Evolutionary conservation across 2,113 vertebrate genomes (phyloP).

Genomic region (Thamnophis sirtalis): DNA sequence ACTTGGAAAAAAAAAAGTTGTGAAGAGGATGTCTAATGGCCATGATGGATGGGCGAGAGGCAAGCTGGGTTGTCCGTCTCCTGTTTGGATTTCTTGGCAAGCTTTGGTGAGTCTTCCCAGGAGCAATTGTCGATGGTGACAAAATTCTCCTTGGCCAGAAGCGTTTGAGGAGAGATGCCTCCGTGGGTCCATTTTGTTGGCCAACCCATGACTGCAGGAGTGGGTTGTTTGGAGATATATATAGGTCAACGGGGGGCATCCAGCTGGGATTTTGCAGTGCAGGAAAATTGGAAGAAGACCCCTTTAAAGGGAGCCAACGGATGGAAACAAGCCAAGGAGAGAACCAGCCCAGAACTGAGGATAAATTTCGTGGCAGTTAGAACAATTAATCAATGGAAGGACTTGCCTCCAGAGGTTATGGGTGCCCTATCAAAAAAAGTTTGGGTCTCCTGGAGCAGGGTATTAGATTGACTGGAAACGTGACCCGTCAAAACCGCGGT

Average conservation of each 20-base stretch:
- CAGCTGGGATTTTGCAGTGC: no score
- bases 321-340: no score
- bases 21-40: slow-evolving; percentile 70
- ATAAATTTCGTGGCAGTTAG: no score
- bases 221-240: background rate
- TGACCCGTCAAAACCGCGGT: no score
- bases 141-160: background rate
- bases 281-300: no score
- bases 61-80: slow-evolving; percentile 66
- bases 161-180: background rate
- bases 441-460: no score
- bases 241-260: slow-evolving; percentile 68
- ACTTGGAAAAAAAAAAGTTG: slow-evolving; percentile 65
- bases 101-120: slow-evolving; percentile 43
- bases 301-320: no score
- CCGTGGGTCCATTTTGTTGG: background rate
- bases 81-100: slow-evolving; percentile 64
- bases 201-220: background rate
- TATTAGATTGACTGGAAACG: no score
- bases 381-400: no score
- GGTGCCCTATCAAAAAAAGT: no score
- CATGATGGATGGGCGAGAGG: slow-evolving; percentile 67
- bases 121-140: background rate
- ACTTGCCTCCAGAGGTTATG: no score
- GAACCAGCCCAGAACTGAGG: no score